Base-by-base conservation (phyloP, 2,888 invertebrate species). In the Diadromus collaris region DNA sequence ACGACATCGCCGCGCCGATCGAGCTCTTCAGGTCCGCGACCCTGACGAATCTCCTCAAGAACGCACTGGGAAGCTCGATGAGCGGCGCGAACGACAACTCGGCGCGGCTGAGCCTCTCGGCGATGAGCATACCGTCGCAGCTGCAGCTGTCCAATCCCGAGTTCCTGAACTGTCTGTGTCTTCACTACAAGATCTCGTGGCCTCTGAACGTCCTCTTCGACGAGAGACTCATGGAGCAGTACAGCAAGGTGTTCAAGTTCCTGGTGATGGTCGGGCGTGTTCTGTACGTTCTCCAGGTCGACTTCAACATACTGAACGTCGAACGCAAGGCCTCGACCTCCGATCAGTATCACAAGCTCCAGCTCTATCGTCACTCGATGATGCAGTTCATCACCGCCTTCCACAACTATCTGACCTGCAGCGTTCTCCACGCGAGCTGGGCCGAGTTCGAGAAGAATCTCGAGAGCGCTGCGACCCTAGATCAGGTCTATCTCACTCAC, bases 161-260 rank as follows among this genome's bases (percentile, higher is more conserved):
- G 83, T 94, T 94, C 0, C 88, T 96, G 9, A 93, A 94, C 51
- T 94, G 94, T 82, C 90, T 97, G 1, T 94, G 94, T 0, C 91
- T 97, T 4, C 94, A 94, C 2, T 96, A 96, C 88, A 92, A 94
- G 13, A 93, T 96, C 10, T 90, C 92, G 3, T 97, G 96, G 96
- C 97, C 97, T 0, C 88, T 96, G 0, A 96, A 95, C 90, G 94
- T 96, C 51, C 93, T 97, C 69, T 89, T 97, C 69, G 96, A 95
- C 7, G 93, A 93, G 0, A 95, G 95, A 82, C 93, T 95, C 0
- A 90, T 96, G 80, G 90, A 92, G 16, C 93, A 95, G 83, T 96
- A 96, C 85, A 93, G 94, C 0, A 94, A 94, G 83, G 94, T 96
- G 1, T 96, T 96, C 87, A 95, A 94, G 86, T 95, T 96, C 88